A percentile compares a stretch with the other conserved stretches of the same genome.
These are phyloP conservation scores for Cryptomyrus ogoouensis DNA, from an alignment of 2,113 vertebrate species.

Conservation along the genomic window DNA sequence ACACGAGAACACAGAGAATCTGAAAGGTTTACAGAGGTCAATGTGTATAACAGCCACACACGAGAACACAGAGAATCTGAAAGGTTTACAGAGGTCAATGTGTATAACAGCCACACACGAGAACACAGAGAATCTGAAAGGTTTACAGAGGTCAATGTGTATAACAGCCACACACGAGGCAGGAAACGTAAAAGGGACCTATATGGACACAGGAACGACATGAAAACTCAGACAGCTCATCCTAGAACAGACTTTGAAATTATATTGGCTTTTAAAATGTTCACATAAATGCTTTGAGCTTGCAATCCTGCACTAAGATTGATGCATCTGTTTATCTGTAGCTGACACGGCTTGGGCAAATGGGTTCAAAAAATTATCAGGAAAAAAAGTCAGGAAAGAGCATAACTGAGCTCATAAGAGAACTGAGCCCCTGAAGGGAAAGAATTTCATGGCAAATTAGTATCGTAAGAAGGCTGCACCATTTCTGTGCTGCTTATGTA, in stretches of 20 bases:
- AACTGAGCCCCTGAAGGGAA: background rate
- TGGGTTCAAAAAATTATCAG: background rate
- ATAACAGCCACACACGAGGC: background rate
- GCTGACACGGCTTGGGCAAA: background rate
- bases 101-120: background rate
- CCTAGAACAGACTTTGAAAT: background rate
- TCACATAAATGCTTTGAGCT: background rate
- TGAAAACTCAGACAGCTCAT: background rate
- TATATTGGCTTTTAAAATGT: background rate
- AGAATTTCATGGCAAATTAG: background rate
- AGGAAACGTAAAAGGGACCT: background rate
- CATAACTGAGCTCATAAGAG: background rate
- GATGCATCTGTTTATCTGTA: background rate
- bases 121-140: too few species aligned
- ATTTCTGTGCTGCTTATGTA: background rate
- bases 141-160: too few species aligned
- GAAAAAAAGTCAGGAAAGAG: background rate
- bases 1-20: background rate
- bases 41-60: background rate
- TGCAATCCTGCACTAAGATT: background rate
- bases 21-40: background rate
- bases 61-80: too few species aligned
- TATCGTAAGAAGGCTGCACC: background rate
- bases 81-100: background rate
- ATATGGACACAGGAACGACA: background rate